Base-by-base conservation (phyloP, 2,797 vertebrate species). In the Staurois parvus region DNA sequence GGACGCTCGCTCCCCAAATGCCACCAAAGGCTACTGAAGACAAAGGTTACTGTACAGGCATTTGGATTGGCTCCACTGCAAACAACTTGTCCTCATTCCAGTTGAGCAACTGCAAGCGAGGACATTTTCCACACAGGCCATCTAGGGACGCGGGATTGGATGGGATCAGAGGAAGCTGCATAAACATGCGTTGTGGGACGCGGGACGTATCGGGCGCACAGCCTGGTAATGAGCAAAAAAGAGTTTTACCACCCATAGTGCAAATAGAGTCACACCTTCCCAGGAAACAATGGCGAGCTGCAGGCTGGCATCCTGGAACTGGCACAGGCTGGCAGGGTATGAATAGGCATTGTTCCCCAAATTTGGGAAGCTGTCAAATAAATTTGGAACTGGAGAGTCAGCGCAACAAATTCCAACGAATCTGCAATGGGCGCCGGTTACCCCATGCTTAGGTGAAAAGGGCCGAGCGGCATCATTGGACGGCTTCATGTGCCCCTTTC, bases 81-180 rank as follows among this genome's bases (percentile, higher is more conserved):
- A 92, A 93, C 93, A 93, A 89, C 90, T 90, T 92, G 92, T 94
- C 92, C 92, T 94, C 92, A 91, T 92, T 93, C 91, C 92, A 89
- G 76, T 91, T 94, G 93, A 94, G 94, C 91, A 93, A 94, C 92
- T 92, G 92, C 91, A 90, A 89, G 87, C 90, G 79, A 89, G 91
- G 88, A 88, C 89, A 91, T 92, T 91, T 80, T 89, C 91, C 89
- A 90, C 87, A 90, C 88, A 83, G 93, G 94, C 92, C 91, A 89
- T 92, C 91, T 93, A 91, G 91, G 94, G 94, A 94, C 93, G 90
- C 89, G 91, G 89, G 91, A 89, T 56, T 79, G 90, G 81, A 92
- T 91, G 85, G 89, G 88, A 92, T 90, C 89, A 90, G 91, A 92
- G 90, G 89, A 89, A 91, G 91, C 88, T 88, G 85, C 91, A 91